Percentiles rank a stretch among this genome's conserved stretches.
These are phyloP conservation scores for Coreius guichenoti DNA, from an alignment of 2,797 vertebrate genomes.

Conservation along the genomic window DNA sequence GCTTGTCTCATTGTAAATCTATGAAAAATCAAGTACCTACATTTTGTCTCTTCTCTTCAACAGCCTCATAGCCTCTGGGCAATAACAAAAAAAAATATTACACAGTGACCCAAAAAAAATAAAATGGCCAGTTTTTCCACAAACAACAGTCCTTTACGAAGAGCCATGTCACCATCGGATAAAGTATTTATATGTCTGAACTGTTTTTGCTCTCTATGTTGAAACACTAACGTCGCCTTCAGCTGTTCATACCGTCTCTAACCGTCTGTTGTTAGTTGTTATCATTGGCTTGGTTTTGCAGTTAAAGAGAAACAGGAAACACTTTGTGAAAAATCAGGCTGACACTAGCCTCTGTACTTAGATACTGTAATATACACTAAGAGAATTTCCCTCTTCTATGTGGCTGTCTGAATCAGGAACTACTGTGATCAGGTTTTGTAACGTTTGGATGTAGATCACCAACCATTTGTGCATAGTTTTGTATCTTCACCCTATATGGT, in stretches of 20 bases:
- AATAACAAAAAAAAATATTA: constrained; percentile 40
- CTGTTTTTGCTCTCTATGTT: constrained; percentile 23
- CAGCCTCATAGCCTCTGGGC: constrained; percentile 43
- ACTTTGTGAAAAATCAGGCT: constrained; percentile 21
- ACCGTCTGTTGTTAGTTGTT: constrained; percentile 1
- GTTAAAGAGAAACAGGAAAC: constrained; percentile 1
- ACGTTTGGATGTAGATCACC: constrained; percentile 54
- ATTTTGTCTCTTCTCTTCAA: constrained; percentile 2
- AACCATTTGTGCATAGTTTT: constrained; percentile 58
- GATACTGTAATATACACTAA: constrained; percentile 56
- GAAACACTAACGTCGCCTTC: constrained; percentile 22
- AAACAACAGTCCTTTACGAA: neutral
- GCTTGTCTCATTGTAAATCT: constrained; percentile 47
- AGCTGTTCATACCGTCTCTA: neutral
- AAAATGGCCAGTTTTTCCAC: constrained; percentile 31
- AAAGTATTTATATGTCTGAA: neutral
- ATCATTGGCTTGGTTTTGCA: constrained; percentile 15
- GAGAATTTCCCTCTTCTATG: constrained; percentile 40
- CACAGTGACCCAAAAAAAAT: constrained; percentile 5
- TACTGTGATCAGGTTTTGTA: constrained; percentile 61
- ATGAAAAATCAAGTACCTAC: neutral
- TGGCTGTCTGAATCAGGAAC: constrained; percentile 51
- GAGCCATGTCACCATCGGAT: constrained; percentile 17
- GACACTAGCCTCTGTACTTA: constrained; percentile 27
- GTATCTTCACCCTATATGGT: constrained; percentile 36